These are phyloP conservation scores for Clamator glandarius DNA, from an alignment of 2,797 vertebrate species.

Conservation along the genomic window DNA sequence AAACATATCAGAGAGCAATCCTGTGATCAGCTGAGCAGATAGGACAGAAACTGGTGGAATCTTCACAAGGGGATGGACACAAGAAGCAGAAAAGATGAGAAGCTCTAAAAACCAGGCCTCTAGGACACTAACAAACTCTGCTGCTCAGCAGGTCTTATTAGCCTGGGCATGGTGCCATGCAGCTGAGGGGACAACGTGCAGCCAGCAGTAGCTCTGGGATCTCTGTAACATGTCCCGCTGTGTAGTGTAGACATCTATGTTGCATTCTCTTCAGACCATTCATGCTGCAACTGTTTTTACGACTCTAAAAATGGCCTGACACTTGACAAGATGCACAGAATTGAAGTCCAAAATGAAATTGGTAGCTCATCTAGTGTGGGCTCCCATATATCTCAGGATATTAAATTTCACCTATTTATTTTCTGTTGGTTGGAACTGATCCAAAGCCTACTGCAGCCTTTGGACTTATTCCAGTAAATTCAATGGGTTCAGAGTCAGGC, in stretches of 20 bases:
- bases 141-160: neutral
- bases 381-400: neutral
- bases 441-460: conserved; percentile 17
- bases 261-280: conserved; percentile 10
- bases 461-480: conserved; percentile 45
- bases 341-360: neutral
- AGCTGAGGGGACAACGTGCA: conserved; percentile 24
- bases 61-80: neutral
- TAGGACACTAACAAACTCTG: neutral
- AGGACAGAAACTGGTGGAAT: neutral
- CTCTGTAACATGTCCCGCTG: neutral
- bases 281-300: neutral
- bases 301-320: neutral
- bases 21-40: neutral
- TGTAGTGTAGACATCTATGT: neutral
- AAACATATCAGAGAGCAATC: neutral
- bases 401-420: conserved; percentile 27
- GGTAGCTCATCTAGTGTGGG: neutral
- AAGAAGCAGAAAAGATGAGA: neutral
- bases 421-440: conserved; percentile 12
- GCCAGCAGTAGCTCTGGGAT: neutral
- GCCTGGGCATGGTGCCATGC: conserved; percentile 36
- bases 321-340: neutral
- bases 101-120: neutral
- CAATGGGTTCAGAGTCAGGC: conserved; percentile 31